These are phyloP conservation scores for Oryzias curvinotus DNA, from an alignment of 2,113 vertebrate species.

Conservation along the genomic window DNA sequence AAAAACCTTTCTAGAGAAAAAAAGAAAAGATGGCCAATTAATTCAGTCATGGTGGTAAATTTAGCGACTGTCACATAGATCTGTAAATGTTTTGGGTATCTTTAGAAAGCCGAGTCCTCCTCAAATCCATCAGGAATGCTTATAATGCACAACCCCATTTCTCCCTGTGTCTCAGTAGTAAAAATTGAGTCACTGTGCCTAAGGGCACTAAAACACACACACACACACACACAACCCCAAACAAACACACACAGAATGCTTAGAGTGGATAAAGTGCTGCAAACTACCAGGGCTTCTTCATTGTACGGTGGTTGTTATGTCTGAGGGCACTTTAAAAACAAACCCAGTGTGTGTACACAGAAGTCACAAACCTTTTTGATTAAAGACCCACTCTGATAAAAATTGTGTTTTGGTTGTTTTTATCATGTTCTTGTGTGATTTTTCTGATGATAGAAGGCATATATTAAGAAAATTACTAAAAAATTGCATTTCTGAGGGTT, in stretches of 20 bases:
- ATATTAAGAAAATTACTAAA: too few relatives aligned
- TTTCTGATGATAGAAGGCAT: too few relatives aligned
- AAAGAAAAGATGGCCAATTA: conserved; percentile 14
- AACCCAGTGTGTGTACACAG: too few relatives aligned
- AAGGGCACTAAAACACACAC: conserved; percentile 29
- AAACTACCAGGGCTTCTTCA: conserved; percentile 26
- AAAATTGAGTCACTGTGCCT: conserved; percentile 52
- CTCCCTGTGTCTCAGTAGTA: conserved; percentile 33
- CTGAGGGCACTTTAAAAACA: too few relatives aligned
- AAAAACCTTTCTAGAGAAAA: conserved; percentile 7
- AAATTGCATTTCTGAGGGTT: too few relatives aligned
- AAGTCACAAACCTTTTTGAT: too few relatives aligned
- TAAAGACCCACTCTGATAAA: too few relatives aligned
- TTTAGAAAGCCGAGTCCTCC: conserved; percentile 34
- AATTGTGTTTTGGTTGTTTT: too few relatives aligned
- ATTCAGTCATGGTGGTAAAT: conserved; percentile 25
- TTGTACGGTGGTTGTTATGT: too few relatives aligned
- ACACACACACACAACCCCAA: conserved; percentile 1
- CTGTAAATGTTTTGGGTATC: conserved; percentile 50
- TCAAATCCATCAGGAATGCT: conserved; percentile 24
- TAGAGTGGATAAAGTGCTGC: neutral
- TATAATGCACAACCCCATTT: conserved; percentile 14
- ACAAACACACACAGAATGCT: too few relatives aligned
- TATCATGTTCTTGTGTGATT: too few relatives aligned
- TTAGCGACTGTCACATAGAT: conserved; percentile 21